Percentiles rank a stretch among this genome's conserved stretches.
Conservation (phyloP, 2,113 vertebrate species). For the Corvus cornix region DNA sequence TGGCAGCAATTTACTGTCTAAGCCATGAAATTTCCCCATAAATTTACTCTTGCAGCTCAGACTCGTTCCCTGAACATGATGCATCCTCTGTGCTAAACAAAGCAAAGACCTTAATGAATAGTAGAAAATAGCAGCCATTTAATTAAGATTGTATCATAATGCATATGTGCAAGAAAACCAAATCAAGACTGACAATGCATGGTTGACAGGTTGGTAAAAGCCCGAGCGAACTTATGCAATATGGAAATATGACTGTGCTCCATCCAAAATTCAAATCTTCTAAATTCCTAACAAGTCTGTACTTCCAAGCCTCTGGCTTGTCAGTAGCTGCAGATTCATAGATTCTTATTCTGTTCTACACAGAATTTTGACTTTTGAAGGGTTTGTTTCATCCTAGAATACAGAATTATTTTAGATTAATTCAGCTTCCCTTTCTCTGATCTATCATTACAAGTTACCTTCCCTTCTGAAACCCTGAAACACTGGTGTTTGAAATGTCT, state of each 20-base stretch:
- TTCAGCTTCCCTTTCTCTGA: background rate
- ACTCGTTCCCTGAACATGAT: background rate
- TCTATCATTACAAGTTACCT: background rate
- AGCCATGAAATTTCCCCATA: background rate
- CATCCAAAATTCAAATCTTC: background rate
- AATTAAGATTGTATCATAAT: background rate
- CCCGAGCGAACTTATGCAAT: background rate
- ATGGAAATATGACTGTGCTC: background rate
- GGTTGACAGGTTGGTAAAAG: background rate
- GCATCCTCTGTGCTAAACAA: background rate
- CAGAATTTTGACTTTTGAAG: background rate
- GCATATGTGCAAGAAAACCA: background rate
- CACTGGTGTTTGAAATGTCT: background rate
- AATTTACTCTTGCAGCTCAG: background rate
- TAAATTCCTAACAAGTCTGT: background rate
- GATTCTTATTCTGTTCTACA: background rate
- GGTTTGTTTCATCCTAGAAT: background rate
- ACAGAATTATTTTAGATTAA: background rate
- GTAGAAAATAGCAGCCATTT: background rate
- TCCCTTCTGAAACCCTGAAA: background rate
- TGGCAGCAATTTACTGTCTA: background rate
- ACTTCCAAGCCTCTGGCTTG: background rate
- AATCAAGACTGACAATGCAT: background rate
- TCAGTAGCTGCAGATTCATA: background rate
- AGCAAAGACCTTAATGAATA: background rate